Evolutionary conservation across 2,888 invertebrate genomes (phyloP), one percentile per base, ranked within the genome.

Genomic region (Mellilla xanthometata): DNA sequence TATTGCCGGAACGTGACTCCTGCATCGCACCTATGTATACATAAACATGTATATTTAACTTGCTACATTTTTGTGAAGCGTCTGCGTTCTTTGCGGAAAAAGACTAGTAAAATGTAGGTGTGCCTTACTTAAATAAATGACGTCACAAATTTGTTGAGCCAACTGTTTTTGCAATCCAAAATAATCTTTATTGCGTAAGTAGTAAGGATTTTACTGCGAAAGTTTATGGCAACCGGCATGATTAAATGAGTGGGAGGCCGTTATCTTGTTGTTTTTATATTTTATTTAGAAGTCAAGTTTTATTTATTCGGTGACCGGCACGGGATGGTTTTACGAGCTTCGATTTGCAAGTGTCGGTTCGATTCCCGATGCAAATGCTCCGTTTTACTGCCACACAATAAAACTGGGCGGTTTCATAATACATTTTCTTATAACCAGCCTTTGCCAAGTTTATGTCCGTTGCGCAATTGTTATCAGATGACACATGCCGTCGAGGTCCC

Each of bases 1-100:
- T 85, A 86, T 85, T 84, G 79, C 68, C 76, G 26, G 80, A 81
- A 86, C 84, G 86, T 85, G 85, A 77, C 81, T 75, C 68, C 58
- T 62, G 69, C 63, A 65, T 58, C 59, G 31, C 67, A 34, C 40
- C 28, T 41, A 46, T 58, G 55, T 56, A 46, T 50, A 62, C 50
- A 56, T 53, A 57, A 50, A 45, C 47, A 41, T 41, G 31, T 45
- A 49, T 47, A 42, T 42, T 44, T 49, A 35, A 45, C 40, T 28
- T 29, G 31, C 39, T 40, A 41, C 42, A 44, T 40, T 47, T 40
- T 40, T 24, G 26, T 36, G 35, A 35, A 45, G 44, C 35, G 31
- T 39, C 34, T 39, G 30, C 24, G 42, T 27, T 45, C 39, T 30
- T 28, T 32, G 30, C 24, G 34, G 11, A 7, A 41, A 39, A 40